A percentile compares a stretch with the other conserved stretches of the same genome.
Conservation (phyloP, 2,888 invertebrate genomes). For the Melinopterus prodromus region DNA sequence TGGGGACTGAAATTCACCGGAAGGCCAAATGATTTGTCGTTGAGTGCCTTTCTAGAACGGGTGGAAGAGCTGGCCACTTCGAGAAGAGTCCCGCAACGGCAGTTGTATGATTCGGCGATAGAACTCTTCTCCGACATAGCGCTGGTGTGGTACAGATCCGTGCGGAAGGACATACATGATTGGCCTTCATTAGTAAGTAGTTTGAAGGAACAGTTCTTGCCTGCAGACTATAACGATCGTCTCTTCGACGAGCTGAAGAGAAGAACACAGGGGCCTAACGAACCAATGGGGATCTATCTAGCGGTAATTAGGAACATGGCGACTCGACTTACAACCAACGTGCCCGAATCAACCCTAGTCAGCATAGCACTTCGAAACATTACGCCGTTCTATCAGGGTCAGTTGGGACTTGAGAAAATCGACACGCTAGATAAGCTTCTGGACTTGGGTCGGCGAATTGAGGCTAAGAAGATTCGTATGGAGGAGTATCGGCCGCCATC, state of each 20-base stretch:
- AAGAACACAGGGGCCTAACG: constrained; percentile 45
- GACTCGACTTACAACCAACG: not conserved
- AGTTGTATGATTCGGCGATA: constrained; percentile 6
- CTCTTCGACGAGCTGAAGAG: constrained; percentile 45
- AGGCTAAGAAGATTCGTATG: constrained; percentile 23
- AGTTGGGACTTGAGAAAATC: constrained; percentile 13
- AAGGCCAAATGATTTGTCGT: not conserved
- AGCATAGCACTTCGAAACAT: constrained; percentile 22
- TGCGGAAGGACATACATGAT: constrained; percentile 15
- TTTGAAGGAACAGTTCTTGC: constrained; percentile 39
- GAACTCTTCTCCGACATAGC: constrained; percentile 23
- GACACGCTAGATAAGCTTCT: constrained; percentile 26
- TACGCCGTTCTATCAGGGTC: constrained; percentile 26
- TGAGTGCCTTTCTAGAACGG: constrained; percentile 16
- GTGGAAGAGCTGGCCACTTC: constrained; percentile 7
- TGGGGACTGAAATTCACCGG: not conserved
- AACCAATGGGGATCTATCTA: constrained; percentile 39
- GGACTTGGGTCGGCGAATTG: constrained; percentile 24
- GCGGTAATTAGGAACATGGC: not conserved
- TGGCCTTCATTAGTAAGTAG: constrained; percentile 32
- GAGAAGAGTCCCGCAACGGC: not conserved
- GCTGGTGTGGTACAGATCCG: constrained; percentile 38
- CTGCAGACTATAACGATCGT: constrained; percentile 43
- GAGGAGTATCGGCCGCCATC: constrained; percentile 28
- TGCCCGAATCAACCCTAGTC: constrained; percentile 23